Evolutionary conservation across 2,113 vertebrate species (phyloP), one percentile per base, ranked within the genome.

Genomic region (Thunnus maccoyii): DNA sequence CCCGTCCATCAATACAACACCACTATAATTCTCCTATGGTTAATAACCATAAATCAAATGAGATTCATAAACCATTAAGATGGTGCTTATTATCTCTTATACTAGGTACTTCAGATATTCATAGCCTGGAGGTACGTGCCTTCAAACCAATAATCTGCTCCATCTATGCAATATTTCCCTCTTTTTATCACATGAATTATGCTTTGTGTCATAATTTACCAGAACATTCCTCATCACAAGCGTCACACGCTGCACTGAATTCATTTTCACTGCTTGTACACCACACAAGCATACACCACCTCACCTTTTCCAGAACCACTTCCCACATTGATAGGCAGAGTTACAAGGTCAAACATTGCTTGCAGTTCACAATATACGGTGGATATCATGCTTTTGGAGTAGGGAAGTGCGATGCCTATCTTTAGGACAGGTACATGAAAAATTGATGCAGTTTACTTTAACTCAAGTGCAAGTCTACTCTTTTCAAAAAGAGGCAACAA

Each of bases 11-110:
- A 91, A 74, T 76, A 67, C 54, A 68, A 70, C 52, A 20, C 71
- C 70, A 73, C 87, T 80, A 88, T 91, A 84, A 85, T 82, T 88
- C 89, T 90, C 85, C 82, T 30, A 72, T 81, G 88, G 88, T 91
- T 93, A 91, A 93, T 93, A 93, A 90, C 85, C 84, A 91, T 93
- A 91, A 94, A 92, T 94, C 91, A 90, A 78, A 87, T 82, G 88
- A 82, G 90, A 94, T 93, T 94, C 91, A 93, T 93, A 94, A 94
- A 91, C 91, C 86, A 91, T 93, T 93, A 93, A 91, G 87, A 90
- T 92, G 91, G 91, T 91, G 84, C 90, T 92, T 93, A 94, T 94
- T 92, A 93, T 92, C 92, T 88, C 89, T 89, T 80, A 82, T 74
- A 92, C 87, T 73, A 83, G 83, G 84, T 90, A 88, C 78, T 91